Base-by-base conservation (phyloP, 2,888 invertebrate species). In the Pollenia griseotomentosa region DNA sequence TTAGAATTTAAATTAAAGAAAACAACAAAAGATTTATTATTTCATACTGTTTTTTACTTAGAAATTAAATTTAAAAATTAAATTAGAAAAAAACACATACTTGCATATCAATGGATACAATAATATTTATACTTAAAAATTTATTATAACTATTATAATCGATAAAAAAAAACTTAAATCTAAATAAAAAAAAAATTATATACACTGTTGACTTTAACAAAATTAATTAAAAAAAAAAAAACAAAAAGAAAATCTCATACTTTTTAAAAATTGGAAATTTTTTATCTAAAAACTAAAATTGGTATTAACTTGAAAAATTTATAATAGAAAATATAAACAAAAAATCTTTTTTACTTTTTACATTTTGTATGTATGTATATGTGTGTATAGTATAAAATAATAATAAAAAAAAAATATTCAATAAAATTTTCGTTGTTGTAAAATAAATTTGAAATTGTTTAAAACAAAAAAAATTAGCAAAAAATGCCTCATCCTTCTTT, bases 21-120 rank as follows among this genome's bases (percentile, higher is more conserved):
- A 61, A 68, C 73, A 66, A 70, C 16, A 71, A 57, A 57, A 55
- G 10, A 63, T 46, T 61, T 79, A 59, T 78, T 51, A 61, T 85
- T 88, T 82, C 84, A 86, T 86, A 89, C 77, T 84, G 14, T n/a
- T 88, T 86, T 83, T 78, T 83, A 84, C 75, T 83, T 71, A 65
- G 57, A 70, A 57, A 57, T 33, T 16, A 83, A 68, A 82, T 83
- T 16, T 16, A 73, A 77, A 79, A 40, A 81, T 83, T 85, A 79
- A 71, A 73, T 74, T 51, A 82, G 59, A 78, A 84, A 61, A 80
- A 75, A 71, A 73, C 81, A 86, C 86, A 87, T 85, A 88, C 85
- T 89, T 89, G 89, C 89, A 89, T 89, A 89, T 89, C 89, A 89
- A 85, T 88, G 88, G 88, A 85, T 88, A 89, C 89, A 89, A 89